Conservation (phyloP, 2,888 invertebrate genomes). For the Proisotoma minuta region DNA sequence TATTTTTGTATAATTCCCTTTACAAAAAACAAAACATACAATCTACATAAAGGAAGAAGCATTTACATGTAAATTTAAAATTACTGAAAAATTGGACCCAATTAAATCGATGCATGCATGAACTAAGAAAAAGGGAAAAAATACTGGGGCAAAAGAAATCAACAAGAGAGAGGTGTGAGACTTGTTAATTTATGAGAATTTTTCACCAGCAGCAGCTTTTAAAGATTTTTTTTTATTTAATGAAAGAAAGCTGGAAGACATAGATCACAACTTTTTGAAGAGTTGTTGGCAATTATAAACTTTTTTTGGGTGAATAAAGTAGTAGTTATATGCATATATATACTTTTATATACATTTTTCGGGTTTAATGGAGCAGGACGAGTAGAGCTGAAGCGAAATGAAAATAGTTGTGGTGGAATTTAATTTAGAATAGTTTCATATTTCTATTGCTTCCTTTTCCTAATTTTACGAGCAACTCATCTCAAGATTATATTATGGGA, state of each 20-base stretch:
- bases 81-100: neutral
- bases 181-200: slow-evolving; percentile 47
- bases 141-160: slow-evolving; percentile 12
- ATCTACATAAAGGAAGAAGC: too few relatives aligned
- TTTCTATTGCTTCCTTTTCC: too few relatives aligned
- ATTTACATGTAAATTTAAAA: neutral
- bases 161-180: slow-evolving; percentile 42
- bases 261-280: neutral
- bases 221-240: too few relatives aligned
- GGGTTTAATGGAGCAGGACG: neutral
- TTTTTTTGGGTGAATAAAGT: too few relatives aligned
- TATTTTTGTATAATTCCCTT: neutral
- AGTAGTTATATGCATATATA: too few relatives aligned
- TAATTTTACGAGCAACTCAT: too few relatives aligned
- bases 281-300: neutral
- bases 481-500: neutral
- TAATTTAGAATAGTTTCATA: too few relatives aligned
- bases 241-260: slow-evolving; percentile 7
- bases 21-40: too few relatives aligned
- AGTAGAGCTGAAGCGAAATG: neutral
- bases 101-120: too few relatives aligned
- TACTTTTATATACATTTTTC: too few relatives aligned
- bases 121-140: neutral
- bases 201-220: too few relatives aligned
- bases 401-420: neutral